phyloP scores from a whole-genome alignment of 2,797 vertebrate genomes.

The Phrynocephalus guinanensis region DNA sequence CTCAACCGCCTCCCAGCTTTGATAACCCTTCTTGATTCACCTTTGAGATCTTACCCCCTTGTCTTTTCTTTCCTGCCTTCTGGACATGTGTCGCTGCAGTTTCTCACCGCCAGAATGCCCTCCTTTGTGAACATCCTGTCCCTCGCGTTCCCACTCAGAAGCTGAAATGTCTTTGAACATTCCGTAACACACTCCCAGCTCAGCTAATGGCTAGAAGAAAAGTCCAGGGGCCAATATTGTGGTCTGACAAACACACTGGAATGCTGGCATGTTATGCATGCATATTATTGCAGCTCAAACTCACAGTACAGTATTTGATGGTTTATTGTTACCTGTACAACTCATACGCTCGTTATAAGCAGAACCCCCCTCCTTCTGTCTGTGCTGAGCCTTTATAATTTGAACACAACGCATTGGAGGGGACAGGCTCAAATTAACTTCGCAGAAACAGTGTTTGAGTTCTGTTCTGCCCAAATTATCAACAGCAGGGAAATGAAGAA shows the following conservation, averaged over 20 bases:
- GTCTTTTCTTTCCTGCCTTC: background rate
- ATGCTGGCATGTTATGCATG: too few species aligned
- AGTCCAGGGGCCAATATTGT: background rate
- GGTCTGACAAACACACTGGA: background rate
- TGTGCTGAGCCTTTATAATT: background rate
- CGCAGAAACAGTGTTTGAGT: slow-evolving; percentile 57
- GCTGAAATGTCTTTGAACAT: background rate
- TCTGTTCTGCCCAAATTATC: slow-evolving; percentile 67
- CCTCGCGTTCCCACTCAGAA: too few species aligned
- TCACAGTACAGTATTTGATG: background rate
- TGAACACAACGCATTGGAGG: slow-evolving; percentile 12
- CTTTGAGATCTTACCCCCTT: background rate
- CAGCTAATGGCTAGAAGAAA: background rate
- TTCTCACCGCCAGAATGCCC: background rate
- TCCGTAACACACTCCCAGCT: background rate
- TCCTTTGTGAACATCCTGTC: background rate
- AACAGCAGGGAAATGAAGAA: slow-evolving; percentile 66
- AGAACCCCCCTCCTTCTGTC: slow-evolving; percentile 7
- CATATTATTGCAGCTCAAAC: background rate
- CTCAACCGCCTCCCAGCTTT: background rate
- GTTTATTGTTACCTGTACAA: background rate
- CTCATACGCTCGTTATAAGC: slow-evolving; percentile 8
- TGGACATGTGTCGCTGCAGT: too few species aligned
- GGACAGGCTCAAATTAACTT: slow-evolving; percentile 60
- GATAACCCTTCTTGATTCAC: background rate